Evolutionary conservation across 2,113 vertebrate genomes (phyloP).

Genomic region (Tinamus guttatus): DNA sequence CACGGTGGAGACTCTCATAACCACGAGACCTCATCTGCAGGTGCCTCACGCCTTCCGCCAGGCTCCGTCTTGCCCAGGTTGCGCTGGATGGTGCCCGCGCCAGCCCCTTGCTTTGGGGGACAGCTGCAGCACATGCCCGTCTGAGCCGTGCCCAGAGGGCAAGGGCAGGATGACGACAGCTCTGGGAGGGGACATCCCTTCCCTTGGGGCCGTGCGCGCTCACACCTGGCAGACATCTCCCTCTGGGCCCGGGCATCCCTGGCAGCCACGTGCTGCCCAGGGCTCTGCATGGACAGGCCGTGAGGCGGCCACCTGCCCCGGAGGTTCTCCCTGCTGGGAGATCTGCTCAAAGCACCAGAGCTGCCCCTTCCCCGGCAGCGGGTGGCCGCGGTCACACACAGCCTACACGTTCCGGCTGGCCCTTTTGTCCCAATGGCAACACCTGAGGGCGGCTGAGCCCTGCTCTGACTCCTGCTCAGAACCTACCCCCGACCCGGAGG

Average conservation of each 20-base stretch:
- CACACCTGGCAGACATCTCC: not conserved
- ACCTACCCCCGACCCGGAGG: not conserved
- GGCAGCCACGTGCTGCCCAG: accelerated
- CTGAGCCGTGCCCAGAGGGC: not conserved
- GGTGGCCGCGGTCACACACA: not conserved
- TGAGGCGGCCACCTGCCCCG: not conserved
- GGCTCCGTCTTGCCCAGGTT: not conserved
- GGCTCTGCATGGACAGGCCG: not conserved
- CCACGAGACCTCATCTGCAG: not conserved
- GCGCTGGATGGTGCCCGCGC: accelerated
- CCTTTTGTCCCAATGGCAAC: not conserved
- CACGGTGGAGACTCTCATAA: not conserved
- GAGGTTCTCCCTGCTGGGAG: not conserved
- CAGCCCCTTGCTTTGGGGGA: accelerated
- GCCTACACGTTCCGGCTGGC: not conserved
- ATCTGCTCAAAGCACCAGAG: not conserved
- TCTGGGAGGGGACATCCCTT: accelerated
- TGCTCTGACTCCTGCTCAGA: not conserved
- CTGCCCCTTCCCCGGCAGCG: no score
- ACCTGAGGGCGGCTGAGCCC: no score
- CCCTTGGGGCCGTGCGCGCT: accelerated
- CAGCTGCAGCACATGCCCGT: not conserved
- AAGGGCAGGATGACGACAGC: accelerated
- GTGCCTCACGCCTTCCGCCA: not conserved
- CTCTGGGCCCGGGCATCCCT: accelerated